Conservation (phyloP, 2,888 invertebrate genomes). For the Flexamia atlantica region DNA sequence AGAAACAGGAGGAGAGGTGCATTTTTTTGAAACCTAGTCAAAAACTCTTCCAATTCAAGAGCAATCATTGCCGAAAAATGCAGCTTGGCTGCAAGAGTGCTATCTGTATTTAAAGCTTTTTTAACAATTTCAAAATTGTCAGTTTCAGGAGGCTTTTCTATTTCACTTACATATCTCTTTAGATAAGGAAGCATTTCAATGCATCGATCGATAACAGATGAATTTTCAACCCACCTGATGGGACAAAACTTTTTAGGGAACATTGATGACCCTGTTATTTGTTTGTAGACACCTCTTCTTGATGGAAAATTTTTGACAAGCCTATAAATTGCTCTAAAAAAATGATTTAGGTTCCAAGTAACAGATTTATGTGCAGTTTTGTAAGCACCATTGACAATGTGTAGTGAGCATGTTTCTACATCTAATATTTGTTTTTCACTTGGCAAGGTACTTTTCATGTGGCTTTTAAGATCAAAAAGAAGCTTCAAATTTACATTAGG, state of each 20-base stretch:
- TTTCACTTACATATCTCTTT: neutral
- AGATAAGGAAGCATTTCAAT: constrained; percentile 8
- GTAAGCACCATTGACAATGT: neutral
- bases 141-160: neutral
- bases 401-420: neutral
- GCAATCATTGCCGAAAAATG: constrained; percentile 23
- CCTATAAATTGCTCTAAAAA: neutral
- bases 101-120: neutral
- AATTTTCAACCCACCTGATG: constrained; percentile 3
- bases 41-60: constrained; percentile 7
- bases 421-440: neutral
- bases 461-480: neutral
- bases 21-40: neutral
- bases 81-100: neutral
- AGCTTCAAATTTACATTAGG: neutral
- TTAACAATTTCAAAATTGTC: neutral
- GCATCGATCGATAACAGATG: neutral
- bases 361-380: neutral
- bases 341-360: constrained; percentile 1
- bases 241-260: constrained; percentile 22
- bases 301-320: constrained; percentile 30
- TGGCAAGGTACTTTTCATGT: neutral
- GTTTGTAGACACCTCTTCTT: neutral
- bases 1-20: neutral
- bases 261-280: constrained; percentile 1